Evolutionary conservation across 1,140 invertebrate genomes (phyloP).

Genomic region (Apis dorsata): DNA sequence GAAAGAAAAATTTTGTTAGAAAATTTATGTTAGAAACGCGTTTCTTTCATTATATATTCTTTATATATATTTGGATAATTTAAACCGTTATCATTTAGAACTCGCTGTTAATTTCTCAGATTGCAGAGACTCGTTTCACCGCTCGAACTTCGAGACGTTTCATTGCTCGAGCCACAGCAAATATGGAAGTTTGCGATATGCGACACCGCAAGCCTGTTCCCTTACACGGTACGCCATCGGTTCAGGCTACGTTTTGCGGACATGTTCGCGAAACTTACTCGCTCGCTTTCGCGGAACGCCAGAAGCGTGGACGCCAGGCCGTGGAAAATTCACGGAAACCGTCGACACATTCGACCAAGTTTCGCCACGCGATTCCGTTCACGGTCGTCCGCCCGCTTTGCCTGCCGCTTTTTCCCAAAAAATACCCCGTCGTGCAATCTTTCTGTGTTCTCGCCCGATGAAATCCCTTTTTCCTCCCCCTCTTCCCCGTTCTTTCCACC

Average conservation of each 20-base stretch:
- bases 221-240: no score
- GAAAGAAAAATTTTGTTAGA: no score
- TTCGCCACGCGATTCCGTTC: background rate
- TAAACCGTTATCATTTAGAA: no score
- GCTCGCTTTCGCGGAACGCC: background rate
- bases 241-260: background rate
- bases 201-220: background rate
- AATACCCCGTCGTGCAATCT: background rate
- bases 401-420: conserved; percentile 4
- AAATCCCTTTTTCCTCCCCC: background rate
- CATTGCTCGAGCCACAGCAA: background rate
- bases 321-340: conserved; percentile 28
- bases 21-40: no score
- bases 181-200: background rate
- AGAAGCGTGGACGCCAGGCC: background rate
- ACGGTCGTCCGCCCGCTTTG: background rate
- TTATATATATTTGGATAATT: no score
- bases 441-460: background rate
- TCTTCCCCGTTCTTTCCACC: background rate
- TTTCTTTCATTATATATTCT: background rate
- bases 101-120: background rate
- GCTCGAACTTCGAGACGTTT: background rate
- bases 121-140: background rate
- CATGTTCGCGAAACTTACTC: conserved; percentile 4
- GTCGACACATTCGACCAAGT: background rate